These are phyloP conservation scores for Eupelmus urozonus DNA, from an alignment of 2,888 invertebrate species.

Conservation along the genomic window DNA sequence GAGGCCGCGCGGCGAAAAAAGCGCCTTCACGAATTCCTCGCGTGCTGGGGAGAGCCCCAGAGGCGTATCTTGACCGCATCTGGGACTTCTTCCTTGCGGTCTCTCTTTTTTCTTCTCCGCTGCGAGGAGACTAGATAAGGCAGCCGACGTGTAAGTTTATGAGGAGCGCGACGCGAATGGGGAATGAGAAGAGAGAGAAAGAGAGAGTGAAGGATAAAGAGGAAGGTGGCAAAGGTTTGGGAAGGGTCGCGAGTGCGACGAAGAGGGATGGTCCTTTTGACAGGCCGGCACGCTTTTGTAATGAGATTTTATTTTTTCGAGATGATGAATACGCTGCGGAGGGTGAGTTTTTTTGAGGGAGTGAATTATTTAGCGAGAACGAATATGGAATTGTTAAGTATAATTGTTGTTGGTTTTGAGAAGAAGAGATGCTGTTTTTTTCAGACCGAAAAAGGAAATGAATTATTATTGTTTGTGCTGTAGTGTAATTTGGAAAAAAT, in stretches of 20 bases:
- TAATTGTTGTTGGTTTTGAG: too few species aligned
- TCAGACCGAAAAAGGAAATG: too few species aligned
- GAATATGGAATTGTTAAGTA: neutral
- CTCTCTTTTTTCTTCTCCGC: too few species aligned
- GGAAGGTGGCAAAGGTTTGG: neutral
- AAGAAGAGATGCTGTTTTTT: too few species aligned
- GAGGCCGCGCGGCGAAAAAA: too few species aligned
- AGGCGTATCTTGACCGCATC: too few species aligned
- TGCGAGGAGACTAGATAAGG: neutral
- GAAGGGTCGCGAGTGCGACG: neutral
- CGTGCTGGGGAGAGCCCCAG: too few species aligned
- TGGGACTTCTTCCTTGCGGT: too few species aligned
- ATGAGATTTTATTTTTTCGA: slow-evolving; percentile 35
- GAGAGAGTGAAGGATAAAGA: too few species aligned
- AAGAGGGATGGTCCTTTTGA: slow-evolving; percentile 35
- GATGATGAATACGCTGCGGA: slow-evolving; percentile 14
- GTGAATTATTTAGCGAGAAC: neutral
- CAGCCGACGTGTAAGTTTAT: neutral
- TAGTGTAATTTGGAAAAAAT: too few species aligned
- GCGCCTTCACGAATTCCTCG: too few species aligned
- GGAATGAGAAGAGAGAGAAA: neutral
- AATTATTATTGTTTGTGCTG: too few species aligned
- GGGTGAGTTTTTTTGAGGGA: neutral
- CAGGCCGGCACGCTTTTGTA: neutral
- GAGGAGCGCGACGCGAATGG: slow-evolving; percentile 19